Base-by-base conservation (phyloP, 2,113 vertebrate genomes). In the Ictalurus punctatus region DNA sequence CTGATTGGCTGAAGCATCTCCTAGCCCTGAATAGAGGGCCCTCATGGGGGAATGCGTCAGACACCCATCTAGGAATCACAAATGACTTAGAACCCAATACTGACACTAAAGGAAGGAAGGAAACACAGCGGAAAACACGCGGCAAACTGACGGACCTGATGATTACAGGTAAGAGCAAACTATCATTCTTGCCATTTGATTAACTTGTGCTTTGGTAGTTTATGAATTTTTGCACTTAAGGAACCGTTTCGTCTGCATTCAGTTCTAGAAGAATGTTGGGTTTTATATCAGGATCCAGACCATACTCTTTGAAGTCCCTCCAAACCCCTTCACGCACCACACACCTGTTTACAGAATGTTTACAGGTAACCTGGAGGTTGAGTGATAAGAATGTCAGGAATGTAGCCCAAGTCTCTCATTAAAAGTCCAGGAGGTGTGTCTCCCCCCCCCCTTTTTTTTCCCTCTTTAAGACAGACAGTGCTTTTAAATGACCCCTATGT, bases 301-400 rank as follows among this genome's bases (percentile, higher is more conserved):
- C n/a, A 54, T 37, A 34, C 54, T 12, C n/a, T 87, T 89, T 89
- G 40, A 83, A 27, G 44, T 67, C 85, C 67, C 34, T n/a, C 27
- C n/a, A 34, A 78, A 13, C 23, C 19, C 25, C 40, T n/a, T 59
- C n/a, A 27, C 65, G 17, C 19, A 9, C 48, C 69, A 84, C 67
- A 87, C 86, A 88, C 87, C 85, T 86, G 85, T 91, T 89, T 91
- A 81, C 69, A 81, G 61, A 89, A 84, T 84, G 90, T 91, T 91
- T 91, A 89, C 83, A 71, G 87, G 85, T 87, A 91, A 89, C 85
- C 90, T 85, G 85, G 90, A 87, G 80, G 65, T 76, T 89, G 74
- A 87, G 81, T 87, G 85, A 91, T 69, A 74, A 73, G 88, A 91
- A 87, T 87, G 85, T 61, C 52, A 89, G 73, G 86, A 81, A 90